Percentiles rank a stretch among this genome's conserved stretches.
phyloP scores from a whole-genome alignment of 1,140 invertebrate genomes.

The Plectrocnemia conspersa region DNA sequence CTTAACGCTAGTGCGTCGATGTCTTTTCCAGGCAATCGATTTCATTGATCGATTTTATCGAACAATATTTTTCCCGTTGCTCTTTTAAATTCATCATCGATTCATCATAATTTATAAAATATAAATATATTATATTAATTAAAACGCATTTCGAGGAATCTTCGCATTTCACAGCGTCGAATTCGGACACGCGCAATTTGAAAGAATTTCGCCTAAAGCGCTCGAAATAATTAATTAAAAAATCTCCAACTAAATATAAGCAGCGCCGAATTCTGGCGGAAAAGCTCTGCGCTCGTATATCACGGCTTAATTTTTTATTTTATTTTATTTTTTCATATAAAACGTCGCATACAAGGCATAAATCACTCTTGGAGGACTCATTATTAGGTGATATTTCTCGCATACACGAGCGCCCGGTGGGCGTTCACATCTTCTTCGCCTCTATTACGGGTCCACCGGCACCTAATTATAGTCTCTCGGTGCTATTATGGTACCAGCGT shows the following conservation, averaged over 20 bases:
- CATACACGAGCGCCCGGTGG: conserved; percentile 20
- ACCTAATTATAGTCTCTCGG: conserved; percentile 32
- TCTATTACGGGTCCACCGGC: conserved; percentile 25
- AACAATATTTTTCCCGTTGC: no score
- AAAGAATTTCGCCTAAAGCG: no score
- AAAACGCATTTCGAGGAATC: not conserved
- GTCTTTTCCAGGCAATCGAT: no score
- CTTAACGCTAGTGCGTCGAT: no score
- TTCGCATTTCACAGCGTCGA: not conserved
- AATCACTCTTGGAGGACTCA: conserved; percentile 33
- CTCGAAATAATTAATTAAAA: not conserved
- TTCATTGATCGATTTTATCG: no score
- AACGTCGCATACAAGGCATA: conserved; percentile 33
- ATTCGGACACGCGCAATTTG: not conserved
- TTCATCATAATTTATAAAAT: no score
- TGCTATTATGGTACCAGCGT: conserved; percentile 28
- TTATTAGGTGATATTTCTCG: conserved; percentile 36
- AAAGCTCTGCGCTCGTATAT: no score
- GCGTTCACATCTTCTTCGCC: conserved; percentile 22
- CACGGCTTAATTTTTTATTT: conserved; percentile 28
- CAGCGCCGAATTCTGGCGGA: no score
- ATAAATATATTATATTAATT: no score
- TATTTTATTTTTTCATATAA: conserved; percentile 31
- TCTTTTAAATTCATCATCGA: no score
- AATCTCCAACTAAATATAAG: conserved; percentile 17